Evolutionary conservation across 2,113 vertebrate genomes (phyloP).

Genomic region (Sturnira hondurensis): DNA sequence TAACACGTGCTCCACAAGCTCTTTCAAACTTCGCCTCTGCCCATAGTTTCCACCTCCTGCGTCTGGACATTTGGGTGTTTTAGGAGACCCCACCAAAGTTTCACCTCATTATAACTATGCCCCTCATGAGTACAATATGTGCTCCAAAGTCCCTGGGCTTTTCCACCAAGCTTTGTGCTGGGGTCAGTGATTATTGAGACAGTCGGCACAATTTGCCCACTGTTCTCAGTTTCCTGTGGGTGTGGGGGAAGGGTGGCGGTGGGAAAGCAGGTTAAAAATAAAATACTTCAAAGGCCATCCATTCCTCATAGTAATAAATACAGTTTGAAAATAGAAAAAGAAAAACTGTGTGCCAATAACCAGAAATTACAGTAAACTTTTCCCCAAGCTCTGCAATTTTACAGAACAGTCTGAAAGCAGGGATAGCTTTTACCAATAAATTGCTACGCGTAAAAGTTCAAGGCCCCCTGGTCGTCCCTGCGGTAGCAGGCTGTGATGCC

Average conservation of each 20-base stretch:
- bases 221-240: neutral
- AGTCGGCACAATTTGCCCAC: neutral
- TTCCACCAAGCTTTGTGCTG: neutral
- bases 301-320: neutral
- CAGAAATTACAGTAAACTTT: neutral
- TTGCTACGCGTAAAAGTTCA: neutral
- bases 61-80: neutral
- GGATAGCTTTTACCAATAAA: neutral
- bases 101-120: neutral
- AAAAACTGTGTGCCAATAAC: neutral
- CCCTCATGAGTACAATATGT: neutral
- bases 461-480: neutral
- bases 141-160: neutral
- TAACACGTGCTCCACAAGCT: neutral
- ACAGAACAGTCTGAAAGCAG: neutral
- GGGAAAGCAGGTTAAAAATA: neutral
- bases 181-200: neutral
- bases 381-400: neutral
- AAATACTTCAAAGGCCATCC: neutral
- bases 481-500: too few species aligned
- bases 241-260: rapidly evolving
- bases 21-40: neutral
- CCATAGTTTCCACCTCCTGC: neutral
- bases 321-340: neutral
- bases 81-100: neutral